Percentiles rank a stretch among this genome's conserved stretches.
Evolutionary conservation across 1,140 invertebrate species (phyloP).

Genomic region (Sarcophaga bullata): DNA sequence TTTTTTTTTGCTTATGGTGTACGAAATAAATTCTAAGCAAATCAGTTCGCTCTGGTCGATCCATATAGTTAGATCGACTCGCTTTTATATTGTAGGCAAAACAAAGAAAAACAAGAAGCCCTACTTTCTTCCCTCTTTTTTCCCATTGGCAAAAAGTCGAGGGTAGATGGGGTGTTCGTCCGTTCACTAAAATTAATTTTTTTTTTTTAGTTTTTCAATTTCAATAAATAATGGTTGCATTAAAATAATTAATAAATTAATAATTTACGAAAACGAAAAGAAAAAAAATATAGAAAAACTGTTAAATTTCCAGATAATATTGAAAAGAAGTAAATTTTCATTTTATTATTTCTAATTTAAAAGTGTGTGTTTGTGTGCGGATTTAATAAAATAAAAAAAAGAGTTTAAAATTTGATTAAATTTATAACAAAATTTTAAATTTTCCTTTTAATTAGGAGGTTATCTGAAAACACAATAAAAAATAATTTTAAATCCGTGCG

Average conservation of each 20-base stretch:
- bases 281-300: conserved; percentile 20
- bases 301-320: no score
- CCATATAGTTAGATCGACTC: conserved; percentile 56
- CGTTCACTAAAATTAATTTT: conserved; percentile 30
- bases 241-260: conserved; percentile 21
- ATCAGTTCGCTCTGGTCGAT: conserved; percentile 62
- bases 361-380: no score
- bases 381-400: neutral
- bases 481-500: conserved; percentile 37
- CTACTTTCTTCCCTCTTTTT: neutral
- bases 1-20: neutral
- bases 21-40: conserved; percentile 19
- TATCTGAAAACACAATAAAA: conserved; percentile 31
- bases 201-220: conserved; percentile 28
- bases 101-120: conserved; percentile 33
- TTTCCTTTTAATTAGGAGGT: conserved; percentile 42
- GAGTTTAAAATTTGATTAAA: neutral
- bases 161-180: conserved; percentile 46
- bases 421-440: conserved; percentile 8
- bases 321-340: no score
- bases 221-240: conserved; percentile 12
- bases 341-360: no score
- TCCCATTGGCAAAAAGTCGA: conserved; percentile 20
- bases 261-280: conserved; percentile 28
- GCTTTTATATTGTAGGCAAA: conserved; percentile 27